Base-by-base conservation (phyloP, 2,888 invertebrate species). In the Linyphia triangularis region DNA sequence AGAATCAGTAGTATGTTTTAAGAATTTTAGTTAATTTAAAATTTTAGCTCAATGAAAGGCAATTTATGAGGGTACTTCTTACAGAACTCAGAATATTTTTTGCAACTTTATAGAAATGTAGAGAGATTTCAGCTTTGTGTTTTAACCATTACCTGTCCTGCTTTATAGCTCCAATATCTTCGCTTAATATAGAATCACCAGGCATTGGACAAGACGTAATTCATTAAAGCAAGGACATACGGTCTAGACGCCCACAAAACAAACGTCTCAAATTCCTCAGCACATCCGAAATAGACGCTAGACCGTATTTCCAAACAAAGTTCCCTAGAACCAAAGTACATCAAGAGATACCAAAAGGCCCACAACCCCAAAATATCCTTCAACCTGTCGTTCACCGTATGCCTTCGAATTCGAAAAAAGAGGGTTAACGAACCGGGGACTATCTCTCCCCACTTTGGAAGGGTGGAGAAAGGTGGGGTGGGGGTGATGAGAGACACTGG, bases 361-460 rank as follows among this genome's bases (percentile, higher is more conserved):
- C 67, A 67, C 33, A 67, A 16, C 16, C 67, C 33, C 67, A 30
- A 51, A 51, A 51, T 51, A 51, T 51, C 51, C 51, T 9, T 33
- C 33, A 33, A 33, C 33, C 5, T 51, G 51, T 5, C n/a, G 16
- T 9, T 13, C 51, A 51, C 16, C 51, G 63, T 28, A 26, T 65
- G 63, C 30, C 30, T 30, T 10, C 43, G 51, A 72, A 72, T 65
- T 70, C 43, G 37, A 61, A n/a, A 5, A 67, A 13, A 30, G 65
- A 40, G 65, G 84, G 84, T 85, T 57, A 85, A 85, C 84, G 84
- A 85, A 85, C 85, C 69, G 63, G 61, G 70, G 59, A 33, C 59
- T 28, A 19, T 33, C 28, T 61, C 77, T 63, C 26, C 40, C 59
- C 63, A 24, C 26, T 28, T 10, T 16, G 9, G 13, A 13, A n/a